Conservation (phyloP, 2,113 vertebrate species). For the Crotalus tigris region DNA sequence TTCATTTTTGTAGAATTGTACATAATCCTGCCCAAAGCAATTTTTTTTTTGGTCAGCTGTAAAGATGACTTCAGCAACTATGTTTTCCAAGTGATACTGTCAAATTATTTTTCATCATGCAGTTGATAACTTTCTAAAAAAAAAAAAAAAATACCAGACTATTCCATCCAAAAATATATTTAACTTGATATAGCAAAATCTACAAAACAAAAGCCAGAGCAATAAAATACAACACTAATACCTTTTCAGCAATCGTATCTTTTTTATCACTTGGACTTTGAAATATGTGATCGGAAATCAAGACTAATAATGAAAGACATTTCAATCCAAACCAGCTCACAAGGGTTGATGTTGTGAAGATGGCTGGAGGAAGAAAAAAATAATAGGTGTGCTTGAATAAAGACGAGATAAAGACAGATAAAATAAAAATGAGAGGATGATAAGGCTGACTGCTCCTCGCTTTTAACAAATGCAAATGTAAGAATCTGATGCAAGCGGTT, state of each 20-base stretch:
- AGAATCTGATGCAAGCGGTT: neutral
- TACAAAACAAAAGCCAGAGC: neutral
- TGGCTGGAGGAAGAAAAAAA: too few species aligned
- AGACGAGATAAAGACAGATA: too few species aligned
- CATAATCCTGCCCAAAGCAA: neutral
- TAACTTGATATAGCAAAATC: neutral
- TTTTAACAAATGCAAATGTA: neutral
- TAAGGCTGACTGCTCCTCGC: neutral
- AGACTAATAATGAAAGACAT: neutral
- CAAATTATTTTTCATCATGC: neutral
- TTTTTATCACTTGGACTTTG: neutral
- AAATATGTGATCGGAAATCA: neutral
- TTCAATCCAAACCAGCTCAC: neutral
- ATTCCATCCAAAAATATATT: neutral
- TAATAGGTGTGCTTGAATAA: too few species aligned
- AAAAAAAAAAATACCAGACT: neutral
- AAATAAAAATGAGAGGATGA: neutral
- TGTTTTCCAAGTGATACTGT: neutral
- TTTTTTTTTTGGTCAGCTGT: fast-evolving
- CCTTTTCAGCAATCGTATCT: neutral
- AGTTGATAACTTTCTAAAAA: neutral
- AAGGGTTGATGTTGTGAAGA: too few species aligned
- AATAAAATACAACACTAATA: neutral
- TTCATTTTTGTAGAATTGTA: neutral
- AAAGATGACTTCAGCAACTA: neutral